Evolutionary conservation across 2,888 invertebrate genomes (phyloP), one percentile per base, ranked within the genome.

Genomic region (Keiferia lycopersicella): DNA sequence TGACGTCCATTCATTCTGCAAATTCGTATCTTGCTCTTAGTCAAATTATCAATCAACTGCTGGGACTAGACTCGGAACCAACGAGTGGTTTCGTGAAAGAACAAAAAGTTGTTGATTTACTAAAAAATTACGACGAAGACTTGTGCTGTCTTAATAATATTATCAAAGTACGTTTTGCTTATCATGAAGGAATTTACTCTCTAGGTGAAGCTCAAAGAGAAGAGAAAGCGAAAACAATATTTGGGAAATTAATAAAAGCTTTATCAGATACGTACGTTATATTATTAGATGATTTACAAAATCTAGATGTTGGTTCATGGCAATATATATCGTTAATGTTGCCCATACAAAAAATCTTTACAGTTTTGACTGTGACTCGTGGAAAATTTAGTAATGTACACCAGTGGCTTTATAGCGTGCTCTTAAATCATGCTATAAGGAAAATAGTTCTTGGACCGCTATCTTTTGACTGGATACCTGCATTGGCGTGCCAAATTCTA

Each of bases 401-500:
- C 57, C 77, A 72, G 66, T 91, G 92, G 85, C 80, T 91, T 16
- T 92, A 90, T 71, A 79, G 76, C 66, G 81, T 91, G 2, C 89
- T 92, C 69, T 81, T 86, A 50, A 82, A 83, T 63, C 77, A 76
- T 63, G 82, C 75, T 61, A 79, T 92, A 57, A 85, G 87, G 69
- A 89, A 91, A 78, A 84, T 89, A 50, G 76, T 83, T 4, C 72
- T 94, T 61, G 78, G 78, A 0, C 87, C 91, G 16, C 71, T 94
- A 62, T 71, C 83, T 26, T 65, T 79, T 0, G 69, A 77, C 2
- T 84, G 85, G 78, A 82, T 93, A 56, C 81, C 92, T 0, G 80
- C 92, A 30, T 81, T 94, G 34, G 93, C 93, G 34, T 94, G 94
- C 69, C 94, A 94, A 81, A 88, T 94, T 72, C 81, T 94, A 67